Percentiles rank a stretch among this genome's conserved stretches.
phyloP scores from a whole-genome alignment of 2,888 invertebrate genomes.

The Leuctra nigra region DNA sequence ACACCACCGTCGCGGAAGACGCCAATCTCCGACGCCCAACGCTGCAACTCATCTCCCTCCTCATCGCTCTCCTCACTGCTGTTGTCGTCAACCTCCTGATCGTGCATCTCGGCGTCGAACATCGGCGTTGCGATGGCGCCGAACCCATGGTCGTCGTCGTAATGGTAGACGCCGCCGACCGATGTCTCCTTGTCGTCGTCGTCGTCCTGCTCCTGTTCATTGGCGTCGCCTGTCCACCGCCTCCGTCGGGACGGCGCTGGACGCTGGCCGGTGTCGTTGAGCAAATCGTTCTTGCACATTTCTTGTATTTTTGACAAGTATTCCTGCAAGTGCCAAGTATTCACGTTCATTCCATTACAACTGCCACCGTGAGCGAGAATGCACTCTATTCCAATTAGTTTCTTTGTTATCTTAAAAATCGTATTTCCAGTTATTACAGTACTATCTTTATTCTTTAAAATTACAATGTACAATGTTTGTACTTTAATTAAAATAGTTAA shows the following conservation, averaged over 20 bases:
- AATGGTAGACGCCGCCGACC: slow-evolving; percentile 17
- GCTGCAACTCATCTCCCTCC: slow-evolving; percentile 20
- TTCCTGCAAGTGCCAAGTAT: too few species aligned
- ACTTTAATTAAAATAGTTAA: too few species aligned
- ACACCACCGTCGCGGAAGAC: slow-evolving; percentile 34
- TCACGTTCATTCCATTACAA: neutral
- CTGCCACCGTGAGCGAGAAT: too few species aligned
- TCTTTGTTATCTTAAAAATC: too few species aligned
- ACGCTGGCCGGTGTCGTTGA: slow-evolving; percentile 16
- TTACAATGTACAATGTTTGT: too few species aligned
- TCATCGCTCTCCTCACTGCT: slow-evolving; percentile 21
- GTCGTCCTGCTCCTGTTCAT: neutral
- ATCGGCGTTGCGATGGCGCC: slow-evolving; percentile 8
- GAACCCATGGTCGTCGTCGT: slow-evolving; percentile 20
- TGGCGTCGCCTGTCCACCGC: neutral
- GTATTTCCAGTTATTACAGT: too few species aligned
- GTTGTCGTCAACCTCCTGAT: slow-evolving; percentile 7
- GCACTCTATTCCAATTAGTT: too few species aligned
- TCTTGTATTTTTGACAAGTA: slow-evolving; percentile 27
- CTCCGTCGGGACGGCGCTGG: neutral
- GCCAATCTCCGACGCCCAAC: neutral
- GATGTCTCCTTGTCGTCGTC: neutral
- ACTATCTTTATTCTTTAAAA: too few species aligned
- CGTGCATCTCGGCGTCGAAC: slow-evolving; percentile 13
- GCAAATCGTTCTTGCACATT: slow-evolving; percentile 19